These are phyloP conservation scores for Pomatorhinus ruficollis DNA, from an alignment of 2,113 vertebrate species.

Conservation along the genomic window DNA sequence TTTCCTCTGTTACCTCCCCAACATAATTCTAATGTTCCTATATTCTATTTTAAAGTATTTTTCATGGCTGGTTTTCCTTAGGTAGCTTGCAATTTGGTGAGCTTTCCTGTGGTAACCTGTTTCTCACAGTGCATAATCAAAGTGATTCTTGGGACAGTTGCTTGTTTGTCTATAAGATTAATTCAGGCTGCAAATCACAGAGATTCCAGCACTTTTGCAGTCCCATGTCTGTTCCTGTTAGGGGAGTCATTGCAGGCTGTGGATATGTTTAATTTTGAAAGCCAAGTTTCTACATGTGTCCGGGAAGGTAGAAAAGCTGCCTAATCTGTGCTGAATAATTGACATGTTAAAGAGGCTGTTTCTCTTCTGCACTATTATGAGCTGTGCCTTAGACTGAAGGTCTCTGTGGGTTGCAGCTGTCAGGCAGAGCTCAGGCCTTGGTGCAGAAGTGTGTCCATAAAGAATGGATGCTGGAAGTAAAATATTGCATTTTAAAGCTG, in stretches of 20 bases:
- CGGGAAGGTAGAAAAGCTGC: background rate
- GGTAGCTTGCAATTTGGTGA: background rate
- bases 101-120: background rate
- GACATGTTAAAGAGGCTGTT: background rate
- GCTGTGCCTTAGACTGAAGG: background rate
- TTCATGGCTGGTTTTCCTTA: background rate
- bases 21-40: background rate
- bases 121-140: background rate
- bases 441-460: background rate
- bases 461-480: background rate
- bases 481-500: background rate
- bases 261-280: background rate
- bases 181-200: background rate
- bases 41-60: background rate
- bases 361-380: background rate
- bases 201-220: background rate
- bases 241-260: background rate
- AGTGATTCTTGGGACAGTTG: background rate
- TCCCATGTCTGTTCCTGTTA: background rate
- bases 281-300: background rate
- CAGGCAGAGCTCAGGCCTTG: background rate
- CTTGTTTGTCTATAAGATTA: background rate
- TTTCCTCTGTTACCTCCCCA: background rate
- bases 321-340: background rate
- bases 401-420: background rate